Evolutionary conservation across 2,888 invertebrate genomes (phyloP), one percentile per base, ranked within the genome.

Genomic region (Trisateles emortualis): DNA sequence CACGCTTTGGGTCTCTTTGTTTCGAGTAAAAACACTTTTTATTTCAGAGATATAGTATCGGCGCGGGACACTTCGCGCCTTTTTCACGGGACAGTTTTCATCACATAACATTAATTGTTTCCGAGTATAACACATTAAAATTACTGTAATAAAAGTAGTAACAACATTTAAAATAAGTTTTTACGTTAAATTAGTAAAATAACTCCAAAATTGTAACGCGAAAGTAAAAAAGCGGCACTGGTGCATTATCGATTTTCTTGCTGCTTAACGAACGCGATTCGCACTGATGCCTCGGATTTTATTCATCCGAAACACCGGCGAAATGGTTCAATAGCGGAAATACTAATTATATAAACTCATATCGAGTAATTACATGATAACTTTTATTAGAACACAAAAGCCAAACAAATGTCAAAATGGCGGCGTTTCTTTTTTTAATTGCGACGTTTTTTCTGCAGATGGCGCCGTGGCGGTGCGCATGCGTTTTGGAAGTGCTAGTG

Each of bases 381-480:
- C 80, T 82, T 76, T 70, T 60, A 80, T 68, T 73, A 76, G 79
- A 87, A 92, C 87, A 91, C 91, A 92, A 92, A 84, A 92, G 91
- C 92, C 86, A 91, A 92, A 91, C 92, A 93, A 93, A 92, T 91
- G 92, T 93, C 91, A 93, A 93, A 92, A 93, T 93, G 93, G 93
- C 93, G 92, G 92, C 92, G 87, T 81, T 79, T 84, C 79, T 78
- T 81, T 74, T 63, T 81, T 57, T 71, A 69, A 52, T 76, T 76
- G 53, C 68, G 32, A 49, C 26, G 30, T 50, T 77, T 79, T 72
- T 70, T 72, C 76, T 79, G 74, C 75, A 90, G 90, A 87, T 83
- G 90, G 89, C 90, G 89, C 79, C 75, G 50, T 47, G 54, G 68
- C 44, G 47, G 51, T 60, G 83, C 90, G 90, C 91, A 90, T 91